A percentile compares a stretch with the other conserved stretches of the same genome.
These are phyloP conservation scores for Notolabrus celidotus DNA, from an alignment of 2,797 vertebrate species.

Conservation along the genomic window DNA sequence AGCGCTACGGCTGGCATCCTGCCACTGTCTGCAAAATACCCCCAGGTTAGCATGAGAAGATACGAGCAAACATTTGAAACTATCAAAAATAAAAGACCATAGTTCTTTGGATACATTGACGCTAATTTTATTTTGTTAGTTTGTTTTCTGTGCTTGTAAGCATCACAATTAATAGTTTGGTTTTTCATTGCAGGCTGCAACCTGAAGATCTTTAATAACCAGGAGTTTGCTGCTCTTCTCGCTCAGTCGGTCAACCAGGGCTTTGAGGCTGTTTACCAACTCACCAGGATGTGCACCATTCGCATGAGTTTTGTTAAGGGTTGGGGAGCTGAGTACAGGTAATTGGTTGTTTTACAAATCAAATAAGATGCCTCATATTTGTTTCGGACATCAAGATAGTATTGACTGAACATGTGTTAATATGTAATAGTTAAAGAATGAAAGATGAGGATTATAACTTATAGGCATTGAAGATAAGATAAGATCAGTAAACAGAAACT, in stretches of 20 bases:
- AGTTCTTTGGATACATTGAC: neutral
- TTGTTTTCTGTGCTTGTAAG: neutral
- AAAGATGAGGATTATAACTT: too few species aligned
- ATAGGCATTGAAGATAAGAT: too few species aligned
- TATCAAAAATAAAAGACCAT: neutral
- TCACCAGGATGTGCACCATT: slow-evolving; percentile 98
- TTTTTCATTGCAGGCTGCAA: slow-evolving; percentile 89
- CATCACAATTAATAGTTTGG: slow-evolving; percentile 5
- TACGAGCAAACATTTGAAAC: slow-evolving; percentile 7
- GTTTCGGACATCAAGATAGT: too few species aligned
- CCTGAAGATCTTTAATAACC: slow-evolving; percentile 99
- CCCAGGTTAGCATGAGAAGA: slow-evolving; percentile 86
- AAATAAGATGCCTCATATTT: neutral
- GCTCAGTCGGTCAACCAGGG: slow-evolving; percentile 98
- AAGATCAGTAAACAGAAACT: too few species aligned
- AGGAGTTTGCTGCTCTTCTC: slow-evolving; percentile 95
- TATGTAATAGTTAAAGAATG: too few species aligned
- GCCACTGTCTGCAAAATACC: slow-evolving; percentile 99
- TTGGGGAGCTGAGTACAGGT: slow-evolving; percentile 99
- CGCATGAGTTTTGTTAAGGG: slow-evolving; percentile 99
- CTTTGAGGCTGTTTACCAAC: slow-evolving; percentile 97
- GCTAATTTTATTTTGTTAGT: neutral
- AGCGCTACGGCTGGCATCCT: slow-evolving; percentile 98
- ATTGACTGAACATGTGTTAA: too few species aligned
- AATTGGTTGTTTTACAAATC: slow-evolving; percentile 6